A percentile compares a stretch with the other conserved stretches of the same genome.
phyloP scores from a whole-genome alignment of 2,797 vertebrate species.

The Gymnoscopelus braueri region DNA sequence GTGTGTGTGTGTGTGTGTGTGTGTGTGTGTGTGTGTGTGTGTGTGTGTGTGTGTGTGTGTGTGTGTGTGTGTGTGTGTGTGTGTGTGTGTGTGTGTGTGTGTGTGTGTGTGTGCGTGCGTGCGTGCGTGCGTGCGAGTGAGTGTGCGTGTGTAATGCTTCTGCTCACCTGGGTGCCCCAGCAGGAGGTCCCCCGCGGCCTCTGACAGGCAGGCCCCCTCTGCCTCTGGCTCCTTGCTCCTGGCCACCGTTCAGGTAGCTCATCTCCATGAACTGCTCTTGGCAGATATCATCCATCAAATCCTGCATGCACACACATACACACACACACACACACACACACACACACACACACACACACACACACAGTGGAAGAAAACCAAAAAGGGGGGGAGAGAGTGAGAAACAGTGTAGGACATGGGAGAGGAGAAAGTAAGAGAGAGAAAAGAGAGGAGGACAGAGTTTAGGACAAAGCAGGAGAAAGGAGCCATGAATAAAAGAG shows the following conservation, averaged over 20 bases:
- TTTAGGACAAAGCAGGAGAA: conserved; percentile 11
- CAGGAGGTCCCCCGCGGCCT: conserved; percentile 90
- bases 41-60: background rate
- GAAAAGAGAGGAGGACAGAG: background rate
- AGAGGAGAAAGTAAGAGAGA: background rate
- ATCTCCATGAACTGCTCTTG: conserved; percentile 98
- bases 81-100: too few relatives aligned
- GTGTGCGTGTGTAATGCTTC: background rate
- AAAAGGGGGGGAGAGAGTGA: conserved; percentile 3
- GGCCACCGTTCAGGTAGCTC: conserved; percentile 94
- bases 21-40: background rate
- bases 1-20: too few relatives aligned
- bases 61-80: too few relatives aligned
- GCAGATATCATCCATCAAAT: conserved; percentile 99
- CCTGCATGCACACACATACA: conserved; percentile 72
- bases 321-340: conserved; percentile 6
- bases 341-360: conserved; percentile 7
- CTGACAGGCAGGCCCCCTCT: conserved; percentile 88
- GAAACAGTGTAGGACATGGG: conserved; percentile 15
- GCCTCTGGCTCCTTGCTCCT: conserved; percentile 86
- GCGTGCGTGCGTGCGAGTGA: background rate
- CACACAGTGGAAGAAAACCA: conserved; percentile 7
- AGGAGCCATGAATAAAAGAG: conserved; percentile 35
- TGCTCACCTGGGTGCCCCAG: conserved; percentile 88
- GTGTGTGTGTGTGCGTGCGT: too few relatives aligned